Percentiles rank a stretch among this genome's conserved stretches.
phyloP scores from a whole-genome alignment of 2,113 vertebrate genomes.

The Acanthochromis polyacanthus region DNA sequence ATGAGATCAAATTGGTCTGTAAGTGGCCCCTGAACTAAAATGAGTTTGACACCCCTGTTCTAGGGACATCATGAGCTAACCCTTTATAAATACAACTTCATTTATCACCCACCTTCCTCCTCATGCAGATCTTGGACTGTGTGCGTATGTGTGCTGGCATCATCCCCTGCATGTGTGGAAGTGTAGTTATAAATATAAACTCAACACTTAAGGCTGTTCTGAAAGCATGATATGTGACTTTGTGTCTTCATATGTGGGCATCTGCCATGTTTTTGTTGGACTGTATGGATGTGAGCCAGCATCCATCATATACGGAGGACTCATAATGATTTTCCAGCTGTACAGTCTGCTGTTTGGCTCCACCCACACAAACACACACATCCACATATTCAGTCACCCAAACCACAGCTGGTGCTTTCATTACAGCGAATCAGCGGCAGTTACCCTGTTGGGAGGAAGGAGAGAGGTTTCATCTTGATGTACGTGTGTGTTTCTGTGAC shows the following conservation, averaged over 20 bases:
- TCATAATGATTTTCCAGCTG: constrained; percentile 67
- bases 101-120: constrained; percentile 46
- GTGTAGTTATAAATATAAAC: constrained; percentile 1
- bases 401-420: constrained; percentile 58
- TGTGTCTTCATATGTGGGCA: background rate
- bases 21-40: too few species aligned
- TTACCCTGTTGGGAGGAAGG: constrained; percentile 28
- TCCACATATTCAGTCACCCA: constrained; percentile 2
- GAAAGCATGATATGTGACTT: background rate
- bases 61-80: constrained; percentile 16
- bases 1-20: too few species aligned
- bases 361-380: constrained; percentile 32
- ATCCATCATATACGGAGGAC: constrained; percentile 46
- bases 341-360: constrained; percentile 57
- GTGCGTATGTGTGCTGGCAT: background rate
- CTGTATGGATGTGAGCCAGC: constrained; percentile 16
- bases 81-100: constrained; percentile 58
- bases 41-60: background rate
- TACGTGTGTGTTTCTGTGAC: background rate
- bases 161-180: background rate
- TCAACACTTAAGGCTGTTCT: background rate
- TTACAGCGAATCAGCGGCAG: constrained; percentile 47
- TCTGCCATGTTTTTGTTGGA: constrained; percentile 22
- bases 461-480: constrained; percentile 18
- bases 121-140: background rate